Conservation (phyloP, 2,113 vertebrate genomes). For the Prunella fulvescens region DNA sequence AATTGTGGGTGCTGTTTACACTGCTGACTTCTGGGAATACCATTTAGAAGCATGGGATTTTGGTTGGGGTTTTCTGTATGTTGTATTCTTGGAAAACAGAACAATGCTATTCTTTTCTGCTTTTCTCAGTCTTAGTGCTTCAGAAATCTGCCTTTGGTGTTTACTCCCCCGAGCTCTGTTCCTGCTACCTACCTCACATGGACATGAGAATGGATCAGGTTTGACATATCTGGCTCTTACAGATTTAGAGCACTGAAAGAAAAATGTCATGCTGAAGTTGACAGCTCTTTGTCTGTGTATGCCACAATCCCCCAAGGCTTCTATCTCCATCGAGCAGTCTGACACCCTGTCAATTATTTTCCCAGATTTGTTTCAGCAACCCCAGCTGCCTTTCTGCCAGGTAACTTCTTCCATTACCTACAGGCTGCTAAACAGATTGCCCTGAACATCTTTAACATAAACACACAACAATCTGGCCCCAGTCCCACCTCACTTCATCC, state of each 20-base stretch:
- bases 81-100: background rate
- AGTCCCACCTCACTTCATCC: background rate
- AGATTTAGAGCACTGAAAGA: background rate
- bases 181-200: background rate
- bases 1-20: background rate
- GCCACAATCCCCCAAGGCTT: background rate
- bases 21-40: background rate
- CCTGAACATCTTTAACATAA: background rate
- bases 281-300: background rate
- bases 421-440: background rate
- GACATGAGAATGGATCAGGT: background rate
- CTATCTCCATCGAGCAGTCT: background rate
- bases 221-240: conserved; percentile 4
- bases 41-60: background rate
- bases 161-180: background rate
- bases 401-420: background rate
- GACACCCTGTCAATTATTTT: background rate
- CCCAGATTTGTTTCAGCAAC: background rate
- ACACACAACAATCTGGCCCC: background rate
- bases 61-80: background rate
- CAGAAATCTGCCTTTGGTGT: background rate
- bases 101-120: background rate
- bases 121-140: background rate
- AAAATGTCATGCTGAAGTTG: background rate
- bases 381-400: background rate